Percentiles rank a stretch among this genome's conserved stretches.
Conservation (phyloP, 2,888 invertebrate genomes). For the Cordylochernes scorpioides region DNA sequence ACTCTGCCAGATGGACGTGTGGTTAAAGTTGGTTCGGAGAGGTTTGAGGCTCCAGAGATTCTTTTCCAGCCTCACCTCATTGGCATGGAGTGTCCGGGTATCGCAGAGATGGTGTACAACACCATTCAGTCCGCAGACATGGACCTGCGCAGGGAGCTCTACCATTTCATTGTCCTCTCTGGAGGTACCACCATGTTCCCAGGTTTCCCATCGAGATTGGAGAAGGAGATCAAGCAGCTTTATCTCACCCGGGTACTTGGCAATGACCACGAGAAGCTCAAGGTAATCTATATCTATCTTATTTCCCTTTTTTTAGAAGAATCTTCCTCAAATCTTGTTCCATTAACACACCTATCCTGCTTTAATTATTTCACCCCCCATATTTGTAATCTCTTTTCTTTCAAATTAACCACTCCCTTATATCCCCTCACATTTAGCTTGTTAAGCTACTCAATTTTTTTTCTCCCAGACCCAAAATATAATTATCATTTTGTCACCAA, state of each 20-base stretch:
- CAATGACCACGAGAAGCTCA: slow-evolving; percentile 72
- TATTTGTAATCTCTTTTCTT: too few species aligned
- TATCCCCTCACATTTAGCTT: too few species aligned
- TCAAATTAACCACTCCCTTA: too few species aligned
- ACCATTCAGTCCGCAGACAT: slow-evolving; percentile 91
- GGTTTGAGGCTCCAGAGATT: slow-evolving; percentile 92
- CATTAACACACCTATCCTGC: too few species aligned
- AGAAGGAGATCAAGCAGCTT: slow-evolving; percentile 88
- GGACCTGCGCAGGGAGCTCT: slow-evolving; percentile 81
- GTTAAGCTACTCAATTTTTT: too few species aligned
- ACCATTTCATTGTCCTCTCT: slow-evolving; percentile 91
- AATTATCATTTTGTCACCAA: too few species aligned
- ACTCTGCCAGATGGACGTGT: slow-evolving; percentile 29
- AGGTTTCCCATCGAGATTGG: slow-evolving; percentile 78
- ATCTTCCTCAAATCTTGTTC: too few species aligned
- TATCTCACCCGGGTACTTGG: slow-evolving; percentile 81
- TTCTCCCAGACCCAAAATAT: too few species aligned
- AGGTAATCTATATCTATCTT: too few species aligned
- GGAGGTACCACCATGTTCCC: slow-evolving; percentile 99
- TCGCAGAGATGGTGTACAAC: slow-evolving; percentile 76
- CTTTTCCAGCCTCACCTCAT: slow-evolving; percentile 94
- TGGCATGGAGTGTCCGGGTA: slow-evolving; percentile 91
- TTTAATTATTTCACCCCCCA: too few species aligned
- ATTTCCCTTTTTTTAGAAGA: too few species aligned
- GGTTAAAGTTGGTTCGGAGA: slow-evolving; percentile 42